Evolutionary conservation across 2,797 vertebrate species (phyloP).

Genomic region (Trematomus bernacchii): DNA sequence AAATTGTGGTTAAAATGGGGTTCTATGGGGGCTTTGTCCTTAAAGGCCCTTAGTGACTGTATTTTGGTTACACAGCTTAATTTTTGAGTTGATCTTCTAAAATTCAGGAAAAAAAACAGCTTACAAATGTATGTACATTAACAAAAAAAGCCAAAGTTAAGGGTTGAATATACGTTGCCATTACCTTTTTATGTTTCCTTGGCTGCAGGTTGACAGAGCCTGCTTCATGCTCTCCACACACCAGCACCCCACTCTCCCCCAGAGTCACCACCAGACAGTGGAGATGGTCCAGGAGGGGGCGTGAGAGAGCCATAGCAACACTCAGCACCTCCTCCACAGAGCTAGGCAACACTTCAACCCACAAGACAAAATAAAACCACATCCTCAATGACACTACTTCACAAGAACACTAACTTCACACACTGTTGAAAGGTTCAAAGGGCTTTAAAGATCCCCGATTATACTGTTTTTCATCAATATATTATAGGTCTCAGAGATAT

Average conservation of each 20-base stretch:
- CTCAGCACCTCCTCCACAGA: slow-evolving; percentile 81
- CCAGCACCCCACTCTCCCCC: slow-evolving; percentile 85
- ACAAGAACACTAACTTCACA: slow-evolving; percentile 12
- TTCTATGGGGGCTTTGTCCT: too few species aligned
- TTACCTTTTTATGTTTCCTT: slow-evolving; percentile 70
- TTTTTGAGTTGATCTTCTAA: too few species aligned
- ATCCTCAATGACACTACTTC: slow-evolving; percentile 33
- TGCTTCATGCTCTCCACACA: slow-evolving; percentile 86
- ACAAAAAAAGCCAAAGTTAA: too few species aligned
- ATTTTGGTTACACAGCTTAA: too few species aligned
- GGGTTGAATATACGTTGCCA: background rate
- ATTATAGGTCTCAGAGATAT: too few species aligned
- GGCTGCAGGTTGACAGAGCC: slow-evolving; percentile 82
- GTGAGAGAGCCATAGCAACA: slow-evolving; percentile 82
- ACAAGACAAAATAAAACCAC: slow-evolving; percentile 39
- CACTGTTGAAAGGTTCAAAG: background rate
- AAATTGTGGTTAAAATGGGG: too few species aligned
- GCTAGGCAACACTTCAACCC: slow-evolving; percentile 79
- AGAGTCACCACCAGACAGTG: slow-evolving; percentile 90
- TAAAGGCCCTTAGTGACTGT: too few species aligned
- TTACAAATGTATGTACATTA: too few species aligned
- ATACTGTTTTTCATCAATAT: too few species aligned
- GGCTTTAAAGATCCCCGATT: too few species aligned
- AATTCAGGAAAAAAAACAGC: too few species aligned
- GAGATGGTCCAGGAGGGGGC: slow-evolving; percentile 91